Evolutionary conservation across 2,797 vertebrate species (phyloP), one percentile per base, ranked within the genome.

Genomic region (Pseudotriccus pelzelni): DNA sequence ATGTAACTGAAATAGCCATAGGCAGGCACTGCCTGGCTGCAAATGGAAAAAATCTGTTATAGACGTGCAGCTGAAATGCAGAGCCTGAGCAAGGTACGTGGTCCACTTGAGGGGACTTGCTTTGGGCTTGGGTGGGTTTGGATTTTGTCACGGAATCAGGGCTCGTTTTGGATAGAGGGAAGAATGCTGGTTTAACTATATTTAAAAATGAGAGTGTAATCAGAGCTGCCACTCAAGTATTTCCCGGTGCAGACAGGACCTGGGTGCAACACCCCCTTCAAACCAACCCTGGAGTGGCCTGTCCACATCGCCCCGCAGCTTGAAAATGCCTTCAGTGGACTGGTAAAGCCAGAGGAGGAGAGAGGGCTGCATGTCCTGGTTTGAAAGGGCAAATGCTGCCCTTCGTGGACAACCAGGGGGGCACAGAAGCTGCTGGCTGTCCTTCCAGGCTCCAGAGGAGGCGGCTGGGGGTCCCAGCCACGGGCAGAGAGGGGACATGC

Each of bases 21-120:
- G 70, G 28, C n/a, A 32, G 44, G 36, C 32, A 43, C 37, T 25
- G 49, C 28, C 36, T 50, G 14, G 46, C 46, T 68, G 34, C 23
- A 15, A 44, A 25, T 17, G n/a, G 28, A 53, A 87, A 76, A 56
- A 41, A 69, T 66, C 16, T 41, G 27, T 19, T 70, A 36, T 4
- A 2, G 0, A 0, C 15, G 17, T 52, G 32, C 1, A 2, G 17
- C 56, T 55, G 66, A 84, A 77, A 73, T 25, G 18, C 20, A 46
- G 84, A 81, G 68, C 22, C 49, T 41, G 63, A 76, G 67, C 44
- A 47, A 49, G 47, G 28, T 19, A 14, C 3, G 5, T 36, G 27
- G 46, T 60, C 41, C 59, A 18, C n/a, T 59, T 0, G 17, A 28
- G n/a, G n/a, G 53, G 79, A 82, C 19, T 22, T 24, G 8, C 49